These are phyloP conservation scores for Nycticryphes semicollaris DNA, from an alignment of 2,113 vertebrate species.

Conservation along the genomic window DNA sequence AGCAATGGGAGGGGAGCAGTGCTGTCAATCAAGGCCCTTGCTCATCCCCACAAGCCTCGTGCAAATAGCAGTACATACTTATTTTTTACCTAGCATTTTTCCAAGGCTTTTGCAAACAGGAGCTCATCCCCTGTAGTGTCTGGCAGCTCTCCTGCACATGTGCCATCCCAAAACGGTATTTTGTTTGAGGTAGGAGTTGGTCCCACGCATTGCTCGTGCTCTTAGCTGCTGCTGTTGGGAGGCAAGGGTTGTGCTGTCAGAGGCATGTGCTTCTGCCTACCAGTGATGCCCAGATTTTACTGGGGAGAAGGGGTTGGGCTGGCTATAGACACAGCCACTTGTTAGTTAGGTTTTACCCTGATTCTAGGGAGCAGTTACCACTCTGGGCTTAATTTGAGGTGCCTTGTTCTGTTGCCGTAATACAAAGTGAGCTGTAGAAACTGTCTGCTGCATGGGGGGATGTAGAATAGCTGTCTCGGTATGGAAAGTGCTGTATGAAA, in stretches of 20 bases:
- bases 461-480: neutral
- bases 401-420: neutral
- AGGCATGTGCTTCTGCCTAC: neutral
- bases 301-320: neutral
- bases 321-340: neutral
- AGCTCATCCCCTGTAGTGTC: neutral
- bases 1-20: neutral
- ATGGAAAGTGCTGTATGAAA: neutral
- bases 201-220: neutral
- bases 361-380: rapidly evolving
- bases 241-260: neutral
- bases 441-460: neutral
- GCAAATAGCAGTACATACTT: neutral
- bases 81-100: neutral
- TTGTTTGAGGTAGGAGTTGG: neutral
- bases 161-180: rapidly evolving
- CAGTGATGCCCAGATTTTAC: neutral
- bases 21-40: neutral
- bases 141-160: neutral
- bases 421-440: neutral
- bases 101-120: neutral
- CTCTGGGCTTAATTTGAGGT: neutral
- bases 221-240: neutral
- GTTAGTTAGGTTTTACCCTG: neutral
- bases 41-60: neutral